Evolutionary conservation across 2,113 vertebrate species (phyloP), one percentile per base, ranked within the genome.

Genomic region (Callipepla californica): DNA sequence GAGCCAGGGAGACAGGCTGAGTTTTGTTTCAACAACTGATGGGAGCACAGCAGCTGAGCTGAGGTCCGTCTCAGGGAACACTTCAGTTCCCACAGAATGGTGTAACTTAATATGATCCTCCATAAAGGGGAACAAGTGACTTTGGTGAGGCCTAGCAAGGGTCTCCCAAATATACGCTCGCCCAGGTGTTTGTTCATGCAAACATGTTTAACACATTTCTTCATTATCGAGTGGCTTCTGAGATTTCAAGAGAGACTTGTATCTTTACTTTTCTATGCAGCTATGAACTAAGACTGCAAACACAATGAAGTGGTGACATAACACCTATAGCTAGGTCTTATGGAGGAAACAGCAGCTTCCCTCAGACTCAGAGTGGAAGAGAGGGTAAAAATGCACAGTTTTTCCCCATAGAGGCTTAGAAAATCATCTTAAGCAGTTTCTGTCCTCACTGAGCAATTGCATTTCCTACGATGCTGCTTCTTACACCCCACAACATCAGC

Each of bases 171-270:
- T 4, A 30, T 44, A 53, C 6, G 8, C 3, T 59, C 68, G 38
- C 42, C 48, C 9, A 13, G 15, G 9, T 50, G 47, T 70, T 59
- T 76, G 7, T 70, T 87, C 0, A 0, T 28, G n/a, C n/a, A 13
- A 42, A 9, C 3, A 4, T 22, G 21, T 87, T 73, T 79, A n/a
- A 50, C 58, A 23, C 17, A 45, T 61, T 73, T 76, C 48, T 80
- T 87, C 47, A 28, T 77, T 66, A 40, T 23, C 50, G 55, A 10
- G 18, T 66, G 72, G 8, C 6, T 72, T 70, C 77, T 75, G 84
- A 70, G 85, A 32, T 63, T 69, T 81, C 42, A 62, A 62, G 50
- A 66, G 23, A 70, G 11, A 16, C 12, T 70, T 21, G 25, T 10
- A 16, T 25, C 53, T 90, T 80, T 66, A 30, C 45, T 80, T 83